Base-by-base conservation (phyloP, 2,888 invertebrate genomes). In the Protonemura montana region DNA sequence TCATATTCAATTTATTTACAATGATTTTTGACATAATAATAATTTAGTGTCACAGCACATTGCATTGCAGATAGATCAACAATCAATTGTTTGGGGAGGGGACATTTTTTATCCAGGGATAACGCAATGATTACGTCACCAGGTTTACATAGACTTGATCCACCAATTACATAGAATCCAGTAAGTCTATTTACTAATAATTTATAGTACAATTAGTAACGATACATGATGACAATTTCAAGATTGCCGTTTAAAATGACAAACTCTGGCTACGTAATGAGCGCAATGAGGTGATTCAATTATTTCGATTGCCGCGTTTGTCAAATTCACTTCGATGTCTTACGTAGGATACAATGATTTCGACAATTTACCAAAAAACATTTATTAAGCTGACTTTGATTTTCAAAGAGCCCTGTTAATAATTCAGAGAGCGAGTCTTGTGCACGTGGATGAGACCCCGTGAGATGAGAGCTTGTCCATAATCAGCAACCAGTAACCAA, bases 41-140 rank as follows among this genome's bases (percentile, higher is more conserved):
- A 87, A 82, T 85, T 86, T 87, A 87, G 87, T 87, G 88, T 88
- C 88, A 88, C 88, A 88, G 88, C 88, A 88, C 88, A 87, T 85
- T 86, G 86, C 86, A 87, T 86, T 86, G 86, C 85, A 41, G 35
- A 42, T 82, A 42, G 35, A 41, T 82, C 41, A 82, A 82, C 82
- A 82, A 82, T 82, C 59, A 28, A 84, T 29, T 59, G 81, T 28
- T 78, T 59, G 59, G 59, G 59, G 59, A 59, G 13, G 59, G 21
- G 59, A 59, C 59, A 7, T 41, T 10, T 27, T 78, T 1, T 6
- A 78, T 78, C 2, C 78, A 78, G 27, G 78, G 78, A 78, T 5
- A 78, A 59, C 59, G 59, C 21, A 59, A 59, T 59, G 21, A 21
- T 59, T 59, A 59, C 59, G 59, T 59, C 59, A 7, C 21, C 21